Base-by-base conservation (phyloP, 2,113 vertebrate genomes). In the Oceanodroma tethys region DNA sequence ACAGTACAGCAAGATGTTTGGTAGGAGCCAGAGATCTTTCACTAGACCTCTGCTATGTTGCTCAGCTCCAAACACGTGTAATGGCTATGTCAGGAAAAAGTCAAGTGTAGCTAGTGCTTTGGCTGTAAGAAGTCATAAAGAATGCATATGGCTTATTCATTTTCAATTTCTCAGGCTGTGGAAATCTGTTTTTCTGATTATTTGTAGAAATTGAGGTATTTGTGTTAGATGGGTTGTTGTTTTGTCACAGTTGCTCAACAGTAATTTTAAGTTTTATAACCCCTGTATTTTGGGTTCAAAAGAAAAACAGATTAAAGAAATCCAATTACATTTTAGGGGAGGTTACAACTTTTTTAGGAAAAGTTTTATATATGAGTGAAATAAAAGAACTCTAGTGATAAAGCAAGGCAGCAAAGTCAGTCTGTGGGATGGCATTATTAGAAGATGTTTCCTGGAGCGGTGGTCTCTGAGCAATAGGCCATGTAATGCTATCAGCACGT, bases 401-500 rank as follows among this genome's bases (percentile, higher is more conserved):
- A 91, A 66, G 9, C 45, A 80, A 83, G 66, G 40, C 67, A 80
- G 48, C 40, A 81, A 84, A 95, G 84, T 85, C 91, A 82, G 62
- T 88, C 88, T 93, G 58, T 81, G 63, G 36, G 62, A 85, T 63
- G 55, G 45, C 66, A 86, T 85, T 94, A 76, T 93, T 80, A 91
- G 76, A 86, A 86, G 68, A 81, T 5, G 0, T 94, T 93, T 93
- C 96, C 95, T 86, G 89, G 74, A 91, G 94, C 78, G 0, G 32
- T 81, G 55, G 67, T 93, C 53, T 96, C 74, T 6, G 3, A 93
- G 89, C 78, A 96, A 87, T 93, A 93, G 73, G 89, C 90, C 91
- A 87, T 87, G 86, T 96, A 96, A 96, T 94, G 70, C 84, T 81
- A 90, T 95, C 91, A 94, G 55, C 78, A 67, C 70, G 81, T 95